Base-by-base conservation (phyloP, 92 coral and sea anemone genomes). In the Epizoanthus illoricatus region DNA sequence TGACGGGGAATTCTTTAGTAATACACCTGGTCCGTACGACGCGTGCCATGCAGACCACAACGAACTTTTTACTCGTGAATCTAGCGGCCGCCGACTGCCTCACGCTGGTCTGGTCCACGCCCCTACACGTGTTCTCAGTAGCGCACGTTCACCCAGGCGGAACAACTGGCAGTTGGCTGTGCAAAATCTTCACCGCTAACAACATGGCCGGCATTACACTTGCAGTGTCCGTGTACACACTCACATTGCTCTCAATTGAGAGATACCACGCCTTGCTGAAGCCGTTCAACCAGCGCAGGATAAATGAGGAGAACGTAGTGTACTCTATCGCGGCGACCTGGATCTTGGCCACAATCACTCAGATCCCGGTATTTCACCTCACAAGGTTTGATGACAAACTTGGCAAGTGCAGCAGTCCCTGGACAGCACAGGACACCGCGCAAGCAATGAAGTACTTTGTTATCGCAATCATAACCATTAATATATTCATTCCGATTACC, bases 231-330 rank as follows among this genome's bases (percentile, higher is more conserved):
- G 76, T 87, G 11, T 84, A 88, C 84, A 90, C 97, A 20, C 79
- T 92, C 10, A 86, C 94, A 5, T 55, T 88, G n/a, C 80, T 92
- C 0, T 87, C 97, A 0, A 67, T 92, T n/a, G 94, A 92, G 76
- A 85, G 97, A 41, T 90, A 90, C 86, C 84, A 90, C 57, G 97
- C 92, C 18, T 71, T 92, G 49, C 57, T 92, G 13, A 88, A 86
- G 72, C 94, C 94, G 16, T 54, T 92, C 33, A 54, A 60, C n/a
- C 71, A 73, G 8, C 73, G 87, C 41, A 83, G 94, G 12, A 84
- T 92, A 18, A 92, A 87, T 13, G 52, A 64, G 18, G 91, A 84
- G 5, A 92, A 69, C n/a, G 85, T 92, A 5, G 75, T 75, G 23
- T 90, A 86, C 62, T 91, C 90, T 21, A 76, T 92, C 0, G 76